Evolutionary conservation across 1,140 invertebrate genomes (phyloP).

Genomic region (Drosophila bocqueti): DNA sequence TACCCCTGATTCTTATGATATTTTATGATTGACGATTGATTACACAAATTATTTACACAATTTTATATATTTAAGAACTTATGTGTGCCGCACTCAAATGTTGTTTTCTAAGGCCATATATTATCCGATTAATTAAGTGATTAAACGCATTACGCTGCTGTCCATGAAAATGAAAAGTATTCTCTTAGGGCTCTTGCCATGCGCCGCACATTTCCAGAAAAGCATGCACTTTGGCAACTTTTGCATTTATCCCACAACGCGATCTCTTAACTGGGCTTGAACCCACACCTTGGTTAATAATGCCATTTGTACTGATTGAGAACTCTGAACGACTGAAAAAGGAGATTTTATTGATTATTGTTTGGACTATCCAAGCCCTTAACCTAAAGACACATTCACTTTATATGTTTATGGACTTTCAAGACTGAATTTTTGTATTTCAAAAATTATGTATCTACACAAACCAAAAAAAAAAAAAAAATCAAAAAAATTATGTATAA

Average conservation of each 20-base stretch:
- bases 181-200: slow-evolving; percentile 6
- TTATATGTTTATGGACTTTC: slow-evolving; percentile 53
- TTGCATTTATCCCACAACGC: slow-evolving; percentile 22
- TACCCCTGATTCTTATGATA: slow-evolving; percentile 2
- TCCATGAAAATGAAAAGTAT: slow-evolving; percentile 31
- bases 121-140: slow-evolving; percentile 27
- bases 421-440: slow-evolving; percentile 71
- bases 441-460: slow-evolving; percentile 40
- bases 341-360: slow-evolving; percentile 29
- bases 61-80: slow-evolving; percentile 29
- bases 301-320: slow-evolving; percentile 49
- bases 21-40: slow-evolving; percentile 14
- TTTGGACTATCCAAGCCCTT: slow-evolving; percentile 30
- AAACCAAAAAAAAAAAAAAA: slow-evolving; percentile 46
- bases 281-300: slow-evolving; percentile 23
- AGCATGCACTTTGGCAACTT: background rate
- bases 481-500: slow-evolving; percentile 4
- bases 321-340: slow-evolving; percentile 53
- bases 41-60: slow-evolving; percentile 14
- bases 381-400: slow-evolving; percentile 40
- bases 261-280: slow-evolving; percentile 43
- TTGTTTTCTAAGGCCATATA: slow-evolving; percentile 23
- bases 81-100: slow-evolving; percentile 20
- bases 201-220: slow-evolving; percentile 17
- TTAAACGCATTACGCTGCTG: slow-evolving; percentile 22